phyloP scores from a whole-genome alignment of 1,140 invertebrate species.

The Daktulosphaira vitifoliae region DNA sequence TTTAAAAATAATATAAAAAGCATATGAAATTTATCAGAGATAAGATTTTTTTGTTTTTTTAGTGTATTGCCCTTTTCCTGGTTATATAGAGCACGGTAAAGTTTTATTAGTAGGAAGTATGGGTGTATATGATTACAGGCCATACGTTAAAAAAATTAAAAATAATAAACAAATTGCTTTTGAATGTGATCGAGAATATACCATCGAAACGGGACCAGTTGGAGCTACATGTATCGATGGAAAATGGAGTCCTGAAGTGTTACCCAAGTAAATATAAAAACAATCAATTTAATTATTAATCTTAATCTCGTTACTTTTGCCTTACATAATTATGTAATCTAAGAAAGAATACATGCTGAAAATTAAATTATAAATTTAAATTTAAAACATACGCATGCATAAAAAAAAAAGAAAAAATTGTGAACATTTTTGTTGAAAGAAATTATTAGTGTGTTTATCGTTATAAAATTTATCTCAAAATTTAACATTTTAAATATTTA shows the following conservation, averaged over 20 bases:
- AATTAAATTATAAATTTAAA: background rate
- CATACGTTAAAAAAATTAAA: conserved; percentile 79
- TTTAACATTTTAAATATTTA: too few species aligned
- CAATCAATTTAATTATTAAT: too few species aligned
- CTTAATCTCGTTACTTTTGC: too few species aligned
- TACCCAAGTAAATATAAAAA: conserved; percentile 62
- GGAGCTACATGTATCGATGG: conserved; percentile 89
- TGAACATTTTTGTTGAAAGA: too few species aligned
- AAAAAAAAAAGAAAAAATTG: too few species aligned
- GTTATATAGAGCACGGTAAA: conserved; percentile 80
- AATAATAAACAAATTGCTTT: conserved; percentile 97
- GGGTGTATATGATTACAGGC: conserved; percentile 94
- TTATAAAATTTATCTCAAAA: too few species aligned
- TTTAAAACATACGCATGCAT: background rate
- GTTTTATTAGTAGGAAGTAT: conserved; percentile 91
- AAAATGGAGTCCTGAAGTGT: conserved; percentile 70
- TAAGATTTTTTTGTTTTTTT: conserved; percentile 38
- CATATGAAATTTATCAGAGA: background rate
- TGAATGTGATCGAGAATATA: conserved; percentile 86
- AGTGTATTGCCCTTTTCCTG: conserved; percentile 92
- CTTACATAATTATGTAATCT: too few species aligned
- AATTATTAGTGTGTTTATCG: too few species aligned
- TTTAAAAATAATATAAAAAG: conserved; percentile 39
- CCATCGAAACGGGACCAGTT: conserved; percentile 64
- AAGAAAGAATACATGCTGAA: too few species aligned